These are phyloP conservation scores for Silurus glanis DNA, from an alignment of 2,113 vertebrate species.

Conservation along the genomic window DNA sequence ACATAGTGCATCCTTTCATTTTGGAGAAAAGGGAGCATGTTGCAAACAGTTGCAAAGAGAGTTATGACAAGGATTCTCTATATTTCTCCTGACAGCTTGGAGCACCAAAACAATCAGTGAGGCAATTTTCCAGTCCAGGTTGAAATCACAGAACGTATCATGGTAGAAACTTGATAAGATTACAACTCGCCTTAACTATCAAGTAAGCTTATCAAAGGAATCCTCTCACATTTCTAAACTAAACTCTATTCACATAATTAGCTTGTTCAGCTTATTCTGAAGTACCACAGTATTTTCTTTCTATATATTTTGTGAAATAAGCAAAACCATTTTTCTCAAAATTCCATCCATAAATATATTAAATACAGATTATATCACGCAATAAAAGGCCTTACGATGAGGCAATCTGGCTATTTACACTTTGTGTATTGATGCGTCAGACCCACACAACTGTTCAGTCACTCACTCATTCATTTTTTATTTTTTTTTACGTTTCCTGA, in stretches of 20 bases:
- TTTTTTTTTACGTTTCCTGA: not conserved
- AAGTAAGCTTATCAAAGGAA: not conserved
- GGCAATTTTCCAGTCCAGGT: not conserved
- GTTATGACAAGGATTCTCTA: not conserved
- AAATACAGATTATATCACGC: not conserved
- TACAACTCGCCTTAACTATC: not conserved
- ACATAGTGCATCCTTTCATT: not conserved
- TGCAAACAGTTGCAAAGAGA: constrained; percentile 10
- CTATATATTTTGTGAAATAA: not conserved
- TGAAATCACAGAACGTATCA: not conserved
- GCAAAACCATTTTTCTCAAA: not conserved
- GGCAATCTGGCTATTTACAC: not conserved
- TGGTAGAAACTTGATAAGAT: not conserved
- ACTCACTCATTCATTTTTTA: not conserved
- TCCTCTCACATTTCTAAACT: not conserved
- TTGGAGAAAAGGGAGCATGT: constrained; percentile 4
- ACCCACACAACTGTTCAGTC: not conserved
- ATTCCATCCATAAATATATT: not conserved
- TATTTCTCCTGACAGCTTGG: not conserved
- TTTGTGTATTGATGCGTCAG: not conserved
- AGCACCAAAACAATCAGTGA: not conserved
- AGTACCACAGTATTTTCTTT: not conserved
- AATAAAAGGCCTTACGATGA: not conserved
- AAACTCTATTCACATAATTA: not conserved
- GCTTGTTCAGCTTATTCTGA: not conserved